Evolutionary conservation across 2,797 vertebrate genomes (phyloP).

Genomic region (Mastacembelus armatus): DNA sequence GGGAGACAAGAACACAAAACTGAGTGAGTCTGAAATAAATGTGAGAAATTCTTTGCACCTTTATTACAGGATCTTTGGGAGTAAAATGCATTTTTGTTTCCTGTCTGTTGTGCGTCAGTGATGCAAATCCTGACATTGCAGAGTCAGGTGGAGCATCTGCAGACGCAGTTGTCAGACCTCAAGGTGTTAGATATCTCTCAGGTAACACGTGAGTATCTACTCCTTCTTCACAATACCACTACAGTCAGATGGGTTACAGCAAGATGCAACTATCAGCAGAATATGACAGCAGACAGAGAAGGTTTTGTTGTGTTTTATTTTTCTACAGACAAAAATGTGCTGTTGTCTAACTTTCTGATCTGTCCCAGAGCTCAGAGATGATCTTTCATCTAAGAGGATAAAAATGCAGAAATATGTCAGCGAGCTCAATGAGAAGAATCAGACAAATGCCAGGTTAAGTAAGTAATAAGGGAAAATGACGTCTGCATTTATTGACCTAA

Average conservation of each 20-base stretch:
- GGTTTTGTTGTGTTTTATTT: not conserved
- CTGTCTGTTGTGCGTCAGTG: slow-evolving; percentile 37
- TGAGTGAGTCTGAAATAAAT: slow-evolving; percentile 55
- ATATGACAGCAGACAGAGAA: not conserved
- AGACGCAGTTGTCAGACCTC: slow-evolving; percentile 9
- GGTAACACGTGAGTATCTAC: slow-evolving; percentile 31
- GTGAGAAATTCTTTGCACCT: not conserved
- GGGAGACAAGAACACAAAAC: slow-evolving; percentile 10
- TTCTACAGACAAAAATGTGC: not conserved
- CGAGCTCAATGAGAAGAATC: slow-evolving; percentile 34
- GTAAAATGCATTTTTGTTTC: not conserved
- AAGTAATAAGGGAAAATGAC: slow-evolving; percentile 26
- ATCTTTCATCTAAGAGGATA: not conserved
- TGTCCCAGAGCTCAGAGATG: slow-evolving; percentile 31
- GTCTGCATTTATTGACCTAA: not conserved
- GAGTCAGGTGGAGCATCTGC: slow-evolving; percentile 47
- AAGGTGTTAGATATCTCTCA: not conserved
- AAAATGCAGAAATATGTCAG: slow-evolving; percentile 22
- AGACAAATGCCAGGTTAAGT: slow-evolving; percentile 32
- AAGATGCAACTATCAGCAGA: not conserved
- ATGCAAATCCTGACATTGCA: slow-evolving; percentile 43
- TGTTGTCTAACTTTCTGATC: not conserved
- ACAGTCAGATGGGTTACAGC: not conserved
- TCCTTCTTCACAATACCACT: too few species aligned
- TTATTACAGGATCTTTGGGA: not conserved